These are phyloP conservation scores for Ormia ochracea DNA, from an alignment of 2,888 invertebrate species.

Conservation along the genomic window DNA sequence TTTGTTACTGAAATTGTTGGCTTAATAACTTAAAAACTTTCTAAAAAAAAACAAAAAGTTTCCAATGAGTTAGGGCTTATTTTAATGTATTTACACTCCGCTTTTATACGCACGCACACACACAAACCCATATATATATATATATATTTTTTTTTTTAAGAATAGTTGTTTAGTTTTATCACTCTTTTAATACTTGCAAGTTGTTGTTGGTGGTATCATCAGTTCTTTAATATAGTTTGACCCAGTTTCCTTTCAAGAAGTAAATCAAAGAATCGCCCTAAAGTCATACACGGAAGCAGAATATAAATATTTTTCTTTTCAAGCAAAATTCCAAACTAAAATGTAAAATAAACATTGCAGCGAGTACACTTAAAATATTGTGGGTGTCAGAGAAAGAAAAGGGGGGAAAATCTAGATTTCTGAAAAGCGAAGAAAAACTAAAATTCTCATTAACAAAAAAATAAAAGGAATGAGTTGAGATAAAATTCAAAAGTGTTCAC, in stretches of 20 bases:
- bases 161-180: slow-evolving; percentile 30
- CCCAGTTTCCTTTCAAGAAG: slow-evolving; percentile 37
- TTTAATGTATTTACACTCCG: slow-evolving; percentile 35
- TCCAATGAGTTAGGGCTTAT: slow-evolving; percentile 37
- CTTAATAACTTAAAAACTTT: slow-evolving; percentile 37
- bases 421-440: slow-evolving; percentile 13
- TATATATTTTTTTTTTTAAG: background rate
- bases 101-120: too few relatives aligned
- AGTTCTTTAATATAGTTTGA: slow-evolving; percentile 45
- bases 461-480: slow-evolving; percentile 17
- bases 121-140: too few relatives aligned
- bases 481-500: slow-evolving; percentile 46
- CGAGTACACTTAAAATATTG: background rate
- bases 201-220: background rate
- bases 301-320: slow-evolving; percentile 33
- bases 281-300: slow-evolving; percentile 51
- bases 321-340: slow-evolving; percentile 28
- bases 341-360: background rate
- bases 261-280: slow-evolving; percentile 38
- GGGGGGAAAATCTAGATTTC: background rate
- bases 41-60: too few relatives aligned
- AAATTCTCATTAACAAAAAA: slow-evolving; percentile 48
- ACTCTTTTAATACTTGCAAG: slow-evolving; percentile 25
- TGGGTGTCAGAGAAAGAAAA: background rate
- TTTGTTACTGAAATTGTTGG: slow-evolving; percentile 7